phyloP scores from a whole-genome alignment of 1,140 invertebrate genomes.

The Drusus annulatus region DNA sequence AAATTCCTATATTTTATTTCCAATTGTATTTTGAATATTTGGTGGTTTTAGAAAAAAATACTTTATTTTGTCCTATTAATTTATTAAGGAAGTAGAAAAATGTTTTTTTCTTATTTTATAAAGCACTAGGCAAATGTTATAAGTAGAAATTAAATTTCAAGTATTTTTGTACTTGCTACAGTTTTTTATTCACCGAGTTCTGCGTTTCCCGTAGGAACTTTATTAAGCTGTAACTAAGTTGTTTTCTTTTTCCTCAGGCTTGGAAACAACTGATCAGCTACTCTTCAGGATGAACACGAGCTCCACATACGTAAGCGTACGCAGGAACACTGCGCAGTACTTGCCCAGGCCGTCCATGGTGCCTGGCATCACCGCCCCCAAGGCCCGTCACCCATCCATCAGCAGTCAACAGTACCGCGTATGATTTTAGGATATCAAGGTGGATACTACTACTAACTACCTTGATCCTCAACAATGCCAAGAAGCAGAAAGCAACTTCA shows the following conservation, averaged over 20 bases:
- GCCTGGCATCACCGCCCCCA: background rate
- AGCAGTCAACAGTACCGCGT: slow-evolving; percentile 40
- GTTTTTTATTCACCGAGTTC: too few relatives aligned
- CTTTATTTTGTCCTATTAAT: too few relatives aligned
- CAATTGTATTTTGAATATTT: too few relatives aligned
- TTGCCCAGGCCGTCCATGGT: background rate
- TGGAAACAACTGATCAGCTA: slow-evolving; percentile 48
- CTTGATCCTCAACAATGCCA: slow-evolving; percentile 22
- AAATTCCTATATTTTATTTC: too few relatives aligned
- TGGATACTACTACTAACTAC: background rate
- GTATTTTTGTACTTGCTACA: too few relatives aligned
- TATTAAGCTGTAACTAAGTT: background rate
- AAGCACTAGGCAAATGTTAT: too few relatives aligned
- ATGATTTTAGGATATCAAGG: slow-evolving; percentile 56
- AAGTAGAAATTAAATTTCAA: too few relatives aligned
- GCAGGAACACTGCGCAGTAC: slow-evolving; percentile 8
- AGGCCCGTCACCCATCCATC: background rate
- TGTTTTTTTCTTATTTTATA: too few relatives aligned
- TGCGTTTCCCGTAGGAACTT: too few relatives aligned
- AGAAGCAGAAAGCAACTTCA: background rate
- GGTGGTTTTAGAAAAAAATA: too few relatives aligned
- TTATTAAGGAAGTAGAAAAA: too few relatives aligned
- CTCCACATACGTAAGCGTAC: slow-evolving; percentile 49
- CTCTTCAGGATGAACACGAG: slow-evolving; percentile 52
- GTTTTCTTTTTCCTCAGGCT: slow-evolving; percentile 42